Evolutionary conservation across 2,888 invertebrate species (phyloP), one percentile per base, ranked within the genome.

Genomic region (Caradrina kadenii): DNA sequence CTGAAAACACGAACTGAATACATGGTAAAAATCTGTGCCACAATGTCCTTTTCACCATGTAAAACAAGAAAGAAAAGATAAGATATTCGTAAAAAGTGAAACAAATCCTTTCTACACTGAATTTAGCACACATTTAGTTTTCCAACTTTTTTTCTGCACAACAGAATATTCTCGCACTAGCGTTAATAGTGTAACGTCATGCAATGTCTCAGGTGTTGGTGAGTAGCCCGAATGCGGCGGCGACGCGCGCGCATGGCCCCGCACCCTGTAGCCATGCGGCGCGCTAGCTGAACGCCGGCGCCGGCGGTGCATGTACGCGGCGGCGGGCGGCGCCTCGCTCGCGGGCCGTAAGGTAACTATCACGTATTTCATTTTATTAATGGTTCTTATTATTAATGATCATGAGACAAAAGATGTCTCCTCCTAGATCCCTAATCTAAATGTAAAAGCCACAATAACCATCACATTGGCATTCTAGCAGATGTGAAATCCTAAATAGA

Each of bases 251-350:
- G 88, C 88, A 91, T 86, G 86, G 86, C 85, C 81, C 54, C 75
- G 78, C 78, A 53, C 74, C 63, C 66, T 68, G 72, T 76, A 78
- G 77, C 60, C 82, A 90, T 91, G 88, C 75, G 83, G 88, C 87
- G 91, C 90, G 89, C 89, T 91, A 89, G 91, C 88, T 91, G 89
- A 90, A 88, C 91, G 87, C 91, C 88, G 91, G 90, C 93, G 93
- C 89, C 93, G 92, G 92, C 95, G 93, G 95, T 94, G 95, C 88
- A 98, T 98, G 98, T 98, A 98, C 96, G 98, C 98, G 91, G 98
- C 98, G 92, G 98, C 98, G 92, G 98, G 98, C 92, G 98, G 98
- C 93, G 98, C 98, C 90, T 98, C 98, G 90, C 96, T 98, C 94
- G 98, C 98, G 92, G 98, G 97, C 96, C 97, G 98, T 90, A 97